These are phyloP conservation scores for Morus bassanus DNA, from an alignment of 2,797 vertebrate species.

Conservation along the genomic window DNA sequence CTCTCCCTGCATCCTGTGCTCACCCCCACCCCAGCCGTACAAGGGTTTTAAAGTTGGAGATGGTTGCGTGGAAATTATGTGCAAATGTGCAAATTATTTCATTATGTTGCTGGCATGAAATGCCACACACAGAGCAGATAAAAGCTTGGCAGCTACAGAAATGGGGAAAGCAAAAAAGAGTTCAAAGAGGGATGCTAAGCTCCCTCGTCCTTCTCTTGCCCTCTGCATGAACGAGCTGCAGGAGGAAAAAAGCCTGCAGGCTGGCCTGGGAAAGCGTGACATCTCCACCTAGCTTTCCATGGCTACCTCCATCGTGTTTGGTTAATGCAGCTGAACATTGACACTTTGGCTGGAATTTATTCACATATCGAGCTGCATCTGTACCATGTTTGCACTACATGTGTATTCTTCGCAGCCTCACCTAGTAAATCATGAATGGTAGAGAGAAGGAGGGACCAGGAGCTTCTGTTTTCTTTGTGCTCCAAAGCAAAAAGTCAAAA, in stretches of 20 bases:
- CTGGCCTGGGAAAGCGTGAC: not conserved
- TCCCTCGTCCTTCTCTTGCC: not conserved
- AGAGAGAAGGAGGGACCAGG: not conserved
- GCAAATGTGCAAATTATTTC: conserved; percentile 17
- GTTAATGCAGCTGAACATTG: not conserved
- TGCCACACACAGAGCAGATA: not conserved
- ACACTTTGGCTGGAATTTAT: not conserved
- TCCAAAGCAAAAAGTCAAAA: not conserved
- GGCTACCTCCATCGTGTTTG: not conserved
- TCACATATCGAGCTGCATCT: not conserved
- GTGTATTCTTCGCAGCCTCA: not conserved
- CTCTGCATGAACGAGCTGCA: accelerated
- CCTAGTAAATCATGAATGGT: not conserved
- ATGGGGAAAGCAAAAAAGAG: not conserved
- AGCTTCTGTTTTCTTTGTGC: not conserved
- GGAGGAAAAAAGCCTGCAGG: not conserved
- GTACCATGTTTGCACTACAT: not conserved
- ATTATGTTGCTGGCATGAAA: conserved; percentile 16
- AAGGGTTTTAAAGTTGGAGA: not conserved
- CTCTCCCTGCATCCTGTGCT: accelerated
- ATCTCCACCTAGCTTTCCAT: not conserved
- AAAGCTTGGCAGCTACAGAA: conserved; percentile 34
- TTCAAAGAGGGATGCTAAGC: not conserved
- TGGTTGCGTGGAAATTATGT: not conserved
- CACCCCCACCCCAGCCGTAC: accelerated